These are phyloP conservation scores for Paralinhomoeus sp. DNA, from an alignment of 2,888 invertebrate species.

Conservation along the genomic window DNA sequence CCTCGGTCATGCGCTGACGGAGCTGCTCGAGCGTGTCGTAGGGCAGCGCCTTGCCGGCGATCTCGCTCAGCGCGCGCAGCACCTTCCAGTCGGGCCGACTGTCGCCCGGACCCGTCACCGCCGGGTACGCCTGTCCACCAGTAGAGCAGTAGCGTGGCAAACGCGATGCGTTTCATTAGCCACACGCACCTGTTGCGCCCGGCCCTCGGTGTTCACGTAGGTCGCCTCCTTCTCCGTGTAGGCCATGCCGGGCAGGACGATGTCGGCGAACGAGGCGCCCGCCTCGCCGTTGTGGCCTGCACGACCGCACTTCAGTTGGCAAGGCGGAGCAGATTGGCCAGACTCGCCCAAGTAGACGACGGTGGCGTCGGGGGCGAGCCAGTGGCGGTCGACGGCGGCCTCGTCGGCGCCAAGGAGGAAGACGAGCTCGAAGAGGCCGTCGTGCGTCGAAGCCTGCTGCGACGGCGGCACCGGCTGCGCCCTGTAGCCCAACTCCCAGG, in stretches of 20 bases:
- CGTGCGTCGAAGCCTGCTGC: too few relatives aligned
- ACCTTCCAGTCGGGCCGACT: conserved; percentile 97
- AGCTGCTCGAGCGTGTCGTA: conserved; percentile 68
- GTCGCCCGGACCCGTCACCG: conserved; percentile 22
- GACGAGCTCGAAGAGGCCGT: conserved; percentile 41
- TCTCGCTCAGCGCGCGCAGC: conserved; percentile 79
- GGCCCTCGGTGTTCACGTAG: conserved; percentile 90
- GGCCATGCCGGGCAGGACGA: conserved; percentile 72
- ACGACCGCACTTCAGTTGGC: not conserved
- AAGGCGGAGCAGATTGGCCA: too few relatives aligned
- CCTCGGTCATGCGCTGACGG: conserved; percentile 15
- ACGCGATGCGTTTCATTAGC: conserved; percentile 61
- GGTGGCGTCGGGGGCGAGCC: conserved; percentile 54
- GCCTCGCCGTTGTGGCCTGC: conserved; percentile 81
- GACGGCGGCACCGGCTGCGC: not conserved
- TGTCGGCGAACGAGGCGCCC: conserved; percentile 75
- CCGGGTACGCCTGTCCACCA: conserved; percentile 30
- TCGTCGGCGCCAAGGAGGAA: conserved; percentile 85
- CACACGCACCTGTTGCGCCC: too few relatives aligned
- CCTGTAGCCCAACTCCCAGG: conserved; percentile 69
- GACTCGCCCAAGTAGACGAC: conserved; percentile 48
- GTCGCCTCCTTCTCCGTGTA: conserved; percentile 97
- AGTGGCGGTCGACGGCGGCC: conserved; percentile 46
- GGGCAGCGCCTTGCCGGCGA: conserved; percentile 47
- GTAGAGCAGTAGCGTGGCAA: conserved; percentile 36